Base-by-base conservation (phyloP, 2,113 vertebrate genomes). In the Microtus oregoni region DNA sequence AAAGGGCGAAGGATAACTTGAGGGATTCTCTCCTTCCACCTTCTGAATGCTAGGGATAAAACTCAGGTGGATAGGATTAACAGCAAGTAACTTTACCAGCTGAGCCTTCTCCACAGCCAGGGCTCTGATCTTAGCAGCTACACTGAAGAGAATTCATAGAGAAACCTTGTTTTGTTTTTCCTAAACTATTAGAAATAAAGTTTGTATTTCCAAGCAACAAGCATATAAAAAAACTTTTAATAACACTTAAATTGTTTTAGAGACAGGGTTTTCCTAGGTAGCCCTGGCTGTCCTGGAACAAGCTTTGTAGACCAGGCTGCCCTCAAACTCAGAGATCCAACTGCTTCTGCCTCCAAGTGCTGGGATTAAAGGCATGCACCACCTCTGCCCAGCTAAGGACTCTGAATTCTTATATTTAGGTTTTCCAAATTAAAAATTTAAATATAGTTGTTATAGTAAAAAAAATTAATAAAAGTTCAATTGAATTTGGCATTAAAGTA, bases 401-500 rank as follows among this genome's bases (percentile, higher is more conserved):
- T 68, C 9, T 68, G 26, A 47, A 68, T 67, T 86, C 44, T 70
- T 72, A 93, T 47, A 94, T 47, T 86, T 91, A 50, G 26, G 1
- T 81, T 88, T 92, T 72, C 58, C 65, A 58, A 83, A 79, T 61
- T 89, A 78, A 89, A 92, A 44, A 7, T 28, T 91, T 86, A 5
- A 44, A 35, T 65, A 52, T 86, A 78, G 73, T 67, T 3, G 9
- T 65, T 10, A 28, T 10, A 75, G 35, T 44, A 90, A n/a, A 87
- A 38, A 72, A 68, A 38, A 50, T 12, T 86, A 89, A 77, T 47
- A 83, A 78, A 94, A 89, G 52, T 17, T 50, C 17, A 44, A 19
- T 35, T 79, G 7, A 68, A 44, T 65, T 82, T 58, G 22, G 50
- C 28, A 94, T n/a, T 9, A 68, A 94, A 97, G 93, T 52, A 77